Evolutionary conservation across 2,888 invertebrate genomes (phyloP), one percentile per base, ranked within the genome.

Genomic region (Neuroscelio doddi): DNA sequence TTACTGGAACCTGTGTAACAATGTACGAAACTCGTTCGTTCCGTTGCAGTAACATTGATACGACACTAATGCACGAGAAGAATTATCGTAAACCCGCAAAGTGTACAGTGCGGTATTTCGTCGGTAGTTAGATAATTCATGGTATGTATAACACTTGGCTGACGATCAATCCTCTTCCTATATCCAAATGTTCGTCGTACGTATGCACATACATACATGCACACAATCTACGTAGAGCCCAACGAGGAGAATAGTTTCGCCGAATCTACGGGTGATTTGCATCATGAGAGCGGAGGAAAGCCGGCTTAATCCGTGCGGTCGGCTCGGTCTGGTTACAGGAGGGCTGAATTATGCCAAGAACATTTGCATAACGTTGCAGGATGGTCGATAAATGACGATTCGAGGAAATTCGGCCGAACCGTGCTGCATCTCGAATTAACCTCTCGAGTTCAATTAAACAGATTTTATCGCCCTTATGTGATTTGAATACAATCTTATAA

Each of bases 331-430:
- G 64, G 65, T 53, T 64, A 51, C 64, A 65, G 67, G 66, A 68
- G 68, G 66, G 71, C 71, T 79, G 79, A 79, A 75, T 80, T 79
- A 80, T 75, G 75, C 73, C 72, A 69, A 68, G 66, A 70, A 66
- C 69, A 79, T 80, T 80, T 79, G 80, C 79, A 80, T 80, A 79
- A 76, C 77, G 76, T 72, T 73, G 70, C 71, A 53, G 69, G 66
- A 69, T 63, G 45, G 66, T 61, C 79, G 76, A 78, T 80, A 77
- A 79, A 80, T 77, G 79, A 78, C 77, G 76, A 77, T 79, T 78
- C 78, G 70, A 69, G 74, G 70, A 78, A 78, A 79, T 77, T 77
- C 76, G 73, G 69, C 72, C 68, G 58, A 51, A 32, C 42, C 26
- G 15, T 41, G 24, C 27, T 38, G 57, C 57, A 49, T 65, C 56